A percentile compares a stretch with the other conserved stretches of the same genome.
phyloP scores from a whole-genome alignment of 2,113 vertebrate species.

The Zosterops borbonicus region DNA sequence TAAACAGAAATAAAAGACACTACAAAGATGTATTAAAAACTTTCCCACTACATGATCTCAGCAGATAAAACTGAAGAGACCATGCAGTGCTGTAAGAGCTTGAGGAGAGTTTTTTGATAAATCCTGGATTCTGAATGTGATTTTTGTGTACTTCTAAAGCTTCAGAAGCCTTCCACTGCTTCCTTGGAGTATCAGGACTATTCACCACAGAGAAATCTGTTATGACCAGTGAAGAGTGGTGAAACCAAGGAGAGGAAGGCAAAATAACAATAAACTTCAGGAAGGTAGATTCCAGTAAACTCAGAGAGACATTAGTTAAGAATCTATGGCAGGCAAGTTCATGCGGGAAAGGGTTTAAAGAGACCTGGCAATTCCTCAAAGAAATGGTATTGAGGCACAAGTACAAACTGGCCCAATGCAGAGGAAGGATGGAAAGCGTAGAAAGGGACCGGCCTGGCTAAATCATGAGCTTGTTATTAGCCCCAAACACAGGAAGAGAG shows the following conservation, averaged over 20 bases:
- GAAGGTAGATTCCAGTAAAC: slow-evolving; percentile 18
- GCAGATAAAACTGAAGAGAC: neutral
- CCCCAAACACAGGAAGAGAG: slow-evolving; percentile 41
- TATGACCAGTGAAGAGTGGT: neutral
- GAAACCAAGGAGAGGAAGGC: neutral
- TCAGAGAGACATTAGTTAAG: neutral
- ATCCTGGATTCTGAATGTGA: neutral
- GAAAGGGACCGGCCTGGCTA: slow-evolving; percentile 39
- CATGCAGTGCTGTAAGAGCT: neutral
- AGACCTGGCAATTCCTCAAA: slow-evolving; percentile 58
- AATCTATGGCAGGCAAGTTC: slow-evolving; percentile 35
- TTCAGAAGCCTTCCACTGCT: neutral
- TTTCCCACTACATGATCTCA: neutral
- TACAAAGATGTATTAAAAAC: slow-evolving; percentile 33
- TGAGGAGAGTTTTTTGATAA: neutral
- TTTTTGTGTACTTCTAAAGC: neutral
- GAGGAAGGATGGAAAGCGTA: slow-evolving; percentile 51
- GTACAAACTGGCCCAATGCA: slow-evolving; percentile 41
- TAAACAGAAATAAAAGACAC: slow-evolving; percentile 50
- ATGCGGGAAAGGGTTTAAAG: slow-evolving; percentile 16
- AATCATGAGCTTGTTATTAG: slow-evolving; percentile 46
- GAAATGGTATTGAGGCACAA: slow-evolving; percentile 51
- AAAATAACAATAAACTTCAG: neutral
- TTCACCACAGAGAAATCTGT: neutral
- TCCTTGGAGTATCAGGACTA: neutral